Percentiles rank a stretch among this genome's conserved stretches.
Conservation (phyloP, 53 echinoderm and acorn worm species). For the Zoroaster sp. region DNA sequence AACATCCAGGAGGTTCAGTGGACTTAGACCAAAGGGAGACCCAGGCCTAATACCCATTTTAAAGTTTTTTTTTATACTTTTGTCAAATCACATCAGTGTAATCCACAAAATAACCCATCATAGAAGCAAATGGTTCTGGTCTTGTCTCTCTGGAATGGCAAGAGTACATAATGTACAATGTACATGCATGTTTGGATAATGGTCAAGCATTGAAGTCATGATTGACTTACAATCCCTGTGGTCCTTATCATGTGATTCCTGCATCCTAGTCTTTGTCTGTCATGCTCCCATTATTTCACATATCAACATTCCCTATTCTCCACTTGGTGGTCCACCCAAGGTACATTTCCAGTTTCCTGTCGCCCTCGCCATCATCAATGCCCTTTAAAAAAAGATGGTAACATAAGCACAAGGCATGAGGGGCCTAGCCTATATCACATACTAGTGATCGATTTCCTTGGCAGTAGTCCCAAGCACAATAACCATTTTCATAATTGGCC, state of each 20-base stretch:
- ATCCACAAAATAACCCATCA: too few relatives aligned
- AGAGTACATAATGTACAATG: too few relatives aligned
- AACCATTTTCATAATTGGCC: slow-evolving; percentile 53
- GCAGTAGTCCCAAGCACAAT: neutral
- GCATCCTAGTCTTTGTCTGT: neutral
- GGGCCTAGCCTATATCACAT: neutral
- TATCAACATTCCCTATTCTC: neutral
- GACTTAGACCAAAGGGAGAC: too few relatives aligned
- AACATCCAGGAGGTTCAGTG: too few relatives aligned
- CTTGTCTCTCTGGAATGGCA: too few relatives aligned
- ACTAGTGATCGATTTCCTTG: neutral
- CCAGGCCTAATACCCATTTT: too few relatives aligned
- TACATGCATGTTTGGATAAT: neutral
- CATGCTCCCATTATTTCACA: too few relatives aligned
- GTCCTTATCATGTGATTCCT: neutral
- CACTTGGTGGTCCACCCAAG: neutral
- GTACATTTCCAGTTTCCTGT: neutral
- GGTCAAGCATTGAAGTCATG: neutral
- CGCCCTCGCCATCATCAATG: neutral
- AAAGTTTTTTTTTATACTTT: too few relatives aligned
- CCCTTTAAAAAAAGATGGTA: neutral
- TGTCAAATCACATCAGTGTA: too few relatives aligned
- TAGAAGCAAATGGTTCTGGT: too few relatives aligned
- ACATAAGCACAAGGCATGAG: neutral
- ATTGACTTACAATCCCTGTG: neutral